Percentiles rank a stretch among this genome's conserved stretches.
Conservation (phyloP, 2,113 vertebrate species). For the Chaenocephalus aceratus region DNA sequence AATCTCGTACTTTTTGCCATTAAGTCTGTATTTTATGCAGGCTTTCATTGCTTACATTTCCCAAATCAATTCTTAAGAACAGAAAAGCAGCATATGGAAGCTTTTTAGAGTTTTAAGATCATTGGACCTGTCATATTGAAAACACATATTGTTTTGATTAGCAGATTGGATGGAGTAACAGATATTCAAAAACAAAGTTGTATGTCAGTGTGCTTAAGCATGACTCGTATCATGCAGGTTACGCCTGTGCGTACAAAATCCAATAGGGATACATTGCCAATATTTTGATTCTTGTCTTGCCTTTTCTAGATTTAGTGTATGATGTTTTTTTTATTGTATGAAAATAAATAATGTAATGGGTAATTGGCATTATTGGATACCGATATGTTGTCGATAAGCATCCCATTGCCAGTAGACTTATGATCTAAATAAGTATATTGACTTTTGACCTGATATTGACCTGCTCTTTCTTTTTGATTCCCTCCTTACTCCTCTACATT, state of each 20-base stretch:
- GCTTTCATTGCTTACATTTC: background rate
- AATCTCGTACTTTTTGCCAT: background rate
- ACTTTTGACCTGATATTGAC: background rate
- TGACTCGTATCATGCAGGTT: background rate
- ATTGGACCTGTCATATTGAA: conserved; percentile 1
- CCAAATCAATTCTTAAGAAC: background rate
- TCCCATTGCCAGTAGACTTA: too few species aligned
- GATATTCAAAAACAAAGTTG: background rate
- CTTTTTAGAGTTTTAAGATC: conserved; percentile 4
- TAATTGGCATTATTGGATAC: too few species aligned
- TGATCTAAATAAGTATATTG: background rate
- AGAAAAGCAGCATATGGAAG: background rate
- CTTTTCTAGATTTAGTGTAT: too few species aligned
- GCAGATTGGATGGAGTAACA: background rate
- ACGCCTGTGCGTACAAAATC: too few species aligned
- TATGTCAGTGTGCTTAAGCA: background rate
- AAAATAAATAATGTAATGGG: too few species aligned
- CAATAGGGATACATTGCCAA: background rate
- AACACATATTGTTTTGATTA: conserved; percentile 5
- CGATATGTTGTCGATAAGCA: too few species aligned
- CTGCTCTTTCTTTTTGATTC: background rate
- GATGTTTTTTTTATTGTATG: too few species aligned
- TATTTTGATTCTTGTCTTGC: background rate
- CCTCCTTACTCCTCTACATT: background rate
- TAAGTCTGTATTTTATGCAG: background rate